Percentiles rank a stretch among this genome's conserved stretches.
These are phyloP conservation scores for Barypeithes pellucidus DNA, from an alignment of 2,888 invertebrate genomes.

Conservation along the genomic window DNA sequence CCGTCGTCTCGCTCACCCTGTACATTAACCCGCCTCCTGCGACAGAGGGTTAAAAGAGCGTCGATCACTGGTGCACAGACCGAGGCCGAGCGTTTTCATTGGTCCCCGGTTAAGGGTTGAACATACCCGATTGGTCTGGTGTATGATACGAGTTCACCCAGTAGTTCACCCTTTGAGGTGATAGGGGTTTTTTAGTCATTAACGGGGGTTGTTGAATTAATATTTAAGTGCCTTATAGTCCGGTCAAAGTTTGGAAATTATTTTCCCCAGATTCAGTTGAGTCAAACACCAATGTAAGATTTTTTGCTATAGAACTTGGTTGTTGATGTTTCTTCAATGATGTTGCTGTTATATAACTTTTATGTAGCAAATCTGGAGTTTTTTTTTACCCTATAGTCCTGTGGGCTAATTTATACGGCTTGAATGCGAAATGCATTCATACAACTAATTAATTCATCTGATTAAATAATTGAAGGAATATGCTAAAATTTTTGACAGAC, in stretches of 20 bases:
- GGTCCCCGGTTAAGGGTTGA: constrained; percentile 56
- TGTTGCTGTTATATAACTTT: too few relatives aligned
- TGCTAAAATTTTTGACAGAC: too few relatives aligned
- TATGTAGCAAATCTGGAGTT: too few relatives aligned
- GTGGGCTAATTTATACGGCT: too few relatives aligned
- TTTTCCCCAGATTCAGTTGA: too few relatives aligned
- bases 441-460: too few relatives aligned
- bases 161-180: constrained; percentile 64
- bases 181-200: constrained; percentile 51
- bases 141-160: constrained; percentile 21
- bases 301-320: too few relatives aligned
- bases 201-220: constrained; percentile 37
- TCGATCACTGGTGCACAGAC: constrained; percentile 63
- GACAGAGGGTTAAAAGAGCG: constrained; percentile 65
- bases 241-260: constrained; percentile 15
- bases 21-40: constrained; percentile 58
- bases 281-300: too few relatives aligned
- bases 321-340: too few relatives aligned
- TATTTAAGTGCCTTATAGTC: constrained; percentile 38
- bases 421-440: too few relatives aligned
- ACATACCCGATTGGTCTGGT: constrained; percentile 60
- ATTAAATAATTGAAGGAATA: too few relatives aligned
- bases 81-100: constrained; percentile 57
- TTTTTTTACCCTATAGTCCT: too few relatives aligned
- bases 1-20: constrained; percentile 51